These are phyloP conservation scores for Coleophora deauratella DNA, from an alignment of 2,888 invertebrate genomes.

Conservation along the genomic window DNA sequence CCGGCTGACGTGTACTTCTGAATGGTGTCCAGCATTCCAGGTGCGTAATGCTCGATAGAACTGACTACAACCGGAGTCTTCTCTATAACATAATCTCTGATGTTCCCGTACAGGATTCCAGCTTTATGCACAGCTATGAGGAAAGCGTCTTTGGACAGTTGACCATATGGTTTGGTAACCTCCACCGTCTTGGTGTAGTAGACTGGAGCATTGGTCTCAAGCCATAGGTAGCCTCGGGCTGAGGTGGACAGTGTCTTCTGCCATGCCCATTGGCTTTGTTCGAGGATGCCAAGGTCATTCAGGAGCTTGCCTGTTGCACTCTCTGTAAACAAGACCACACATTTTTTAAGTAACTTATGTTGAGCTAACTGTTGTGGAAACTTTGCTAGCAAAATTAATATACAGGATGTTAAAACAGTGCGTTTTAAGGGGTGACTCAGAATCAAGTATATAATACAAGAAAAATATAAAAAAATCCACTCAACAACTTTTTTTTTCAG, in stretches of 20 bases:
- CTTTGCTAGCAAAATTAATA: no score
- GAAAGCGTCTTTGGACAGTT: conserved; percentile 74
- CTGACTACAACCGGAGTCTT: conserved; percentile 61
- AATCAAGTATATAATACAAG: no score
- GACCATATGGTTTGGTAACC: conserved; percentile 75
- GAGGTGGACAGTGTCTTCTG: conserved; percentile 75
- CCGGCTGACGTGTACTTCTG: conserved; percentile 61
- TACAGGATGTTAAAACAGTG: no score
- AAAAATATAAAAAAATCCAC: no score
- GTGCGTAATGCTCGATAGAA: conserved; percentile 79
- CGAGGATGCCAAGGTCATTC: conserved; percentile 77
- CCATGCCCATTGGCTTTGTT: conserved; percentile 77
- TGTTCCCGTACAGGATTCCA: conserved; percentile 58
- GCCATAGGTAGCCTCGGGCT: conserved; percentile 77
- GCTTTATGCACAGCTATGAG: conserved; percentile 70
- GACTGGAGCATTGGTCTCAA: conserved; percentile 80
- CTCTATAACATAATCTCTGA: conserved; percentile 61
- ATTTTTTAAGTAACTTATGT: no score
- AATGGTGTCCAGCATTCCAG: conserved; percentile 79
- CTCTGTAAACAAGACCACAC: conserved; percentile 47
- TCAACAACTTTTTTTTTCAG: no score
- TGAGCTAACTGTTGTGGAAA: no score
- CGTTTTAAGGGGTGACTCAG: no score
- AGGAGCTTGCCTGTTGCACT: conserved; percentile 78
- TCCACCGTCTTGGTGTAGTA: conserved; percentile 75